Evolutionary conservation across 2,113 vertebrate species (phyloP), one percentile per base, ranked within the genome.

Genomic region (Pelobates fuscus): DNA sequence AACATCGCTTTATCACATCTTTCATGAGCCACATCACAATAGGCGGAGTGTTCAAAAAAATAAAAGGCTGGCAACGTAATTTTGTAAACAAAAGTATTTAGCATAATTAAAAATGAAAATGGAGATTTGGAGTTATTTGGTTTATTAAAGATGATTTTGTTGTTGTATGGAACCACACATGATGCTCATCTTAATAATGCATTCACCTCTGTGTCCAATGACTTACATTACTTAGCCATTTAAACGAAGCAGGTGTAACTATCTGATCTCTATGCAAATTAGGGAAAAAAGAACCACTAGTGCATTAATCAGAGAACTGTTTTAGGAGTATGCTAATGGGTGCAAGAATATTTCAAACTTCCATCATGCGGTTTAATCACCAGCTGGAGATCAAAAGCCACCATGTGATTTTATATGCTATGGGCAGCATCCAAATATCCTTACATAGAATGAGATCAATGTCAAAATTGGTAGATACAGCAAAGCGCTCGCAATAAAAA

Each of bases 401-500:
- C 80, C 77, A 30, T 69, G 82, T 82, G 85, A 84, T 78, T 82
- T 81, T 81, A 80, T 80, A 79, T 80, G 77, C 71, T 79, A 70
- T 74, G 77, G 83, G 80, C 81, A 61, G 81, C 83, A 88, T 88
- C 86, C 83, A 87, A 82, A 81, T 59, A 77, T 83, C 79, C 85
- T 85, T 86, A 86, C 73, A 84, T 86, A 83, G 83, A 82, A 82
- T 81, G 83, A 88, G 85, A 89, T 90, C 89, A 85, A 89, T 88
- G 83, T 84, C 81, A 79, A 84, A 86, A 88, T 78, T 82, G 88
- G 87, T 84, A 84, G 85, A 89, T 86, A 87, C 82, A 84, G 84
- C 85, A 85, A 87, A 87, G 79, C 88, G 84, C 82, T 82, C 83
- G 85, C 87, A 89, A 83, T 88, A 89, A 91, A 90, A 89, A 88